A percentile compares a stretch with the other conserved stretches of the same genome.
These are phyloP conservation scores for Ophion ellenae DNA, from an alignment of 2,888 invertebrate genomes.

Conservation along the genomic window DNA sequence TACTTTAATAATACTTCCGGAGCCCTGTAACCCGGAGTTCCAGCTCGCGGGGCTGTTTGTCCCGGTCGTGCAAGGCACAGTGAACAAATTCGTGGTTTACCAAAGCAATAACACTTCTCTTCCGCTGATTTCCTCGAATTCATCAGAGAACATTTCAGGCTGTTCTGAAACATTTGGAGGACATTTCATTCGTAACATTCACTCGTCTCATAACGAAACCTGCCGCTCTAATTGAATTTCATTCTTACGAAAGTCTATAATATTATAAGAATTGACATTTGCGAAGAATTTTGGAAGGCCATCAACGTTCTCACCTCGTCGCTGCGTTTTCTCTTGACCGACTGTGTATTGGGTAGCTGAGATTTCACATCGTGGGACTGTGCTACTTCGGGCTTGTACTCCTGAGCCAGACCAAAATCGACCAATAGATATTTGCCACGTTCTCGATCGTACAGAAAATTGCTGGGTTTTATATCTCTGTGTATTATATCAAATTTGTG, in stretches of 20 bases:
- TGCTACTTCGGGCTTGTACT: slow-evolving; percentile 79
- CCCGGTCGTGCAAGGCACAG: slow-evolving; percentile 87
- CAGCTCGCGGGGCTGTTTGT: slow-evolving; percentile 91
- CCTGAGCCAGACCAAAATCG: slow-evolving; percentile 95
- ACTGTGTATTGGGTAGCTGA: slow-evolving; percentile 49
- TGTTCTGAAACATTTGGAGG: slow-evolving; percentile 69
- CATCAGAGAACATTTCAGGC: slow-evolving; percentile 66
- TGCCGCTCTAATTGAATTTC: neutral
- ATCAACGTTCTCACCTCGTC: slow-evolving; percentile 75
- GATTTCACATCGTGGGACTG: slow-evolving; percentile 59
- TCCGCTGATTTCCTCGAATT: slow-evolving; percentile 69
- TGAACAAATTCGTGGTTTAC: slow-evolving; percentile 88
- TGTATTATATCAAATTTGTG: slow-evolving; percentile 94
- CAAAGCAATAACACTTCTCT: slow-evolving; percentile 88
- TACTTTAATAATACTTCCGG: slow-evolving; percentile 93
- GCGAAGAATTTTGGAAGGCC: slow-evolving; percentile 6
- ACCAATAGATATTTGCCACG: slow-evolving; percentile 90
- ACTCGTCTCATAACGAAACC: neutral
- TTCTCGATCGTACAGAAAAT: slow-evolving; percentile 93
- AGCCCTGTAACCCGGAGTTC: slow-evolving; percentile 95
- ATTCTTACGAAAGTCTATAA: neutral
- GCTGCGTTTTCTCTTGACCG: slow-evolving; percentile 74
- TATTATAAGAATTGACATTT: neutral
- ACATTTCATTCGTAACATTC: neutral
- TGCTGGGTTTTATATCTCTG: slow-evolving; percentile 95